Evolutionary conservation across 2,888 invertebrate species (phyloP), one percentile per base, ranked within the genome.

Genomic region (Tachina fera): DNA sequence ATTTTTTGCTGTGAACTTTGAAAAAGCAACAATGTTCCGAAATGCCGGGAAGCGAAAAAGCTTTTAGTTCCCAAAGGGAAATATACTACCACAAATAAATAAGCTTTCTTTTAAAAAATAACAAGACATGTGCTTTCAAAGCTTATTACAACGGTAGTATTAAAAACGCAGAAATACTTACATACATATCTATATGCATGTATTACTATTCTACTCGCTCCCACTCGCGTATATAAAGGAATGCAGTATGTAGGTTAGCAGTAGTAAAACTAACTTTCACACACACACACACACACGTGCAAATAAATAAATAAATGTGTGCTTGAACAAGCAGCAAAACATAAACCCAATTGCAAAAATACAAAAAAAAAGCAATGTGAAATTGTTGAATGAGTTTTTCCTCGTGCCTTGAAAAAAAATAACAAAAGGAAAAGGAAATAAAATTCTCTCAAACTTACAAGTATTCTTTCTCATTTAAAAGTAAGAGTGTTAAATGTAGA

Each of bases 191-290:
- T 19, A 53, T 16, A 1, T 53, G 13, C 19, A 49, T 31, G 49
- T 49, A 41, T 31, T 45, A 47, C 63, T 11, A 53, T n/a, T 72
- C 41, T 41, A 43, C 8, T 47, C 58, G 1, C 41, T 39, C 31
- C 3, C 9, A 43, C 14, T 16, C 16, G 19, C 78, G 49, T 79
- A 4, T 31, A 76, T 72, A 84, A 75, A 75, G 80, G 76, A 80
- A 82, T 80, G 83, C 79, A 68, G 76, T 86, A 86, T 72, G 76
- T 86, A 86, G 86, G 86, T 86, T 83, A 86, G 75, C 76, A 81
- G 81, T 75, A 76, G 72, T 72, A 72, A 47, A 56, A 53, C 9
- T 31, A 16, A n/a, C 31, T 61, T 10, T 3, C 8, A 45, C 39
- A 49, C 9, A 16, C 19, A 16, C 19, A 31, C 4, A 47, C 60